Conservation (phyloP, 2,113 vertebrate genomes). For the Xenus cinereus region DNA sequence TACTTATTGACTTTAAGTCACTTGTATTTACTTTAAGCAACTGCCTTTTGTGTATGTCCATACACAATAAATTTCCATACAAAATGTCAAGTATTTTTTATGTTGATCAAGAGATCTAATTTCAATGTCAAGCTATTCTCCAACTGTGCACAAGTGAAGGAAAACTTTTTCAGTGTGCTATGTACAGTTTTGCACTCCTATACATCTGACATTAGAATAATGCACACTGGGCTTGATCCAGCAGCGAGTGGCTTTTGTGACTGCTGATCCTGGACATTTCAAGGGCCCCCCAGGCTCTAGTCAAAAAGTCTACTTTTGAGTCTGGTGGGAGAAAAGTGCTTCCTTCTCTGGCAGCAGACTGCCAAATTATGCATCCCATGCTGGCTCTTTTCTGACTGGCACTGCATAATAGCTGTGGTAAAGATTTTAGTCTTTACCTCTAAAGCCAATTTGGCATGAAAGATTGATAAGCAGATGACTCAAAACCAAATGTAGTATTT, state of each 20-base stretch:
- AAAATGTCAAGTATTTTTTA: conserved; percentile 25
- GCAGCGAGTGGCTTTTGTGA: conserved; percentile 22
- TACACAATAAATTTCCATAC: background rate
- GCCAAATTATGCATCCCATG: background rate
- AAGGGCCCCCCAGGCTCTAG: background rate
- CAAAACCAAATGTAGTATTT: conserved; percentile 26
- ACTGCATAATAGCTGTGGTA: background rate
- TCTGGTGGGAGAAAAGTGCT: conserved; percentile 1
- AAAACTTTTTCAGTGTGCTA: background rate
- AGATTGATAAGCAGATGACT: conserved; percentile 57
- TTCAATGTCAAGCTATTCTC: conserved; percentile 2
- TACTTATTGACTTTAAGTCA: conserved; percentile 31
- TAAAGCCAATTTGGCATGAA: conserved; percentile 30
- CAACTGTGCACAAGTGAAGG: background rate
- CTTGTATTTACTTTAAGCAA: conserved; percentile 29
- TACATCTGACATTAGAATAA: conserved; percentile 13
- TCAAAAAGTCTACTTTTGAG: conserved; percentile 45
- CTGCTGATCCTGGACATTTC: conserved; percentile 23
- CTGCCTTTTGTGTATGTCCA: background rate
- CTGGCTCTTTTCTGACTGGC: conserved; percentile 17
- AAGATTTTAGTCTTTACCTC: conserved; percentile 15
- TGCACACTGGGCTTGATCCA: background rate
- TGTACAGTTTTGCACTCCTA: background rate
- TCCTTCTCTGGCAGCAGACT: background rate
- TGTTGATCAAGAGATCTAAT: conserved; percentile 15